Percentiles rank a stretch among this genome's conserved stretches.
Conservation (phyloP, 2,797 vertebrate genomes). For the Dendrocincla tyrannina region DNA sequence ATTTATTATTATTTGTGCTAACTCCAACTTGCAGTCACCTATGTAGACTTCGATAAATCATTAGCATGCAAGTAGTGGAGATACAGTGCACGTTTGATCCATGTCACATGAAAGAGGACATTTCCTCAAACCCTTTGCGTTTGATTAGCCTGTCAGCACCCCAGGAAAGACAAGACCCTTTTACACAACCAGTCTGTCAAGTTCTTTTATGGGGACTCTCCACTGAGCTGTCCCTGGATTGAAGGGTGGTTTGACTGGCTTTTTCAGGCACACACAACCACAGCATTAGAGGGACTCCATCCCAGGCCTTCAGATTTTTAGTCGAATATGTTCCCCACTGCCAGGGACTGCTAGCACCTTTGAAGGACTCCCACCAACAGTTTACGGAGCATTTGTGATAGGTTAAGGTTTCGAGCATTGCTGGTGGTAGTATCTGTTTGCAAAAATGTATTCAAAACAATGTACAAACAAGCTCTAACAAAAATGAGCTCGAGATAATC, state of each 20-base stretch:
- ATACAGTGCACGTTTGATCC: not conserved
- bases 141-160: not conserved
- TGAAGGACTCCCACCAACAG: not conserved
- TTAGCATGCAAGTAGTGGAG: not conserved
- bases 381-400: not conserved
- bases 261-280: not conserved
- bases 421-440: not conserved
- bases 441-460: not conserved
- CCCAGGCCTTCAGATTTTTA: not conserved
- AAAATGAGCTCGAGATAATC: not conserved
- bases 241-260: not conserved
- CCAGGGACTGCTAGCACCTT: no score
- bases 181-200: not conserved
- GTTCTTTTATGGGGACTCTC: not conserved
- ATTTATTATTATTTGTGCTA: not conserved
- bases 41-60: not conserved
- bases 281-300: fast-evolving
- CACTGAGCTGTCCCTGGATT: not conserved
- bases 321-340: not conserved
- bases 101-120: not conserved
- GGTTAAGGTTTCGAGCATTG: not conserved
- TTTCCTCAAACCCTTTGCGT: not conserved
- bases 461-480: not conserved
- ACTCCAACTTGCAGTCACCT: not conserved
- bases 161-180: not conserved